Evolutionary conservation across 2,113 vertebrate species (phyloP).

Genomic region (Tursiops truncatus): DNA sequence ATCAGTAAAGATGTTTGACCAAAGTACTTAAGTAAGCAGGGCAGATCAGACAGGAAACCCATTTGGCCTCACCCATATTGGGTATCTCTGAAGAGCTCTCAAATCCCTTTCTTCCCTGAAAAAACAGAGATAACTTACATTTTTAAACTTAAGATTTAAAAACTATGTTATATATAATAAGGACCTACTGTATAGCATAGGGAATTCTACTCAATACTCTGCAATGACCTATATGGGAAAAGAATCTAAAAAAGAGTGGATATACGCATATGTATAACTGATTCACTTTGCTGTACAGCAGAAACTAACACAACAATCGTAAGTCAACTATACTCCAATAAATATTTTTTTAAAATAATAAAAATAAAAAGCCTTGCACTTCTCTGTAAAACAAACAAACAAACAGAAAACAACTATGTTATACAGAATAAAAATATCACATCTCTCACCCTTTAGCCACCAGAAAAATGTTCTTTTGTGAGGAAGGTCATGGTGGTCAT

Average conservation of each 20-base stretch:
- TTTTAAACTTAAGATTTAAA: not conserved
- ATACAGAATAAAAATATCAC: not conserved
- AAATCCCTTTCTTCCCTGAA: not conserved
- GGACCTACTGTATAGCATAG: not conserved
- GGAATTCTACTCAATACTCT: not conserved
- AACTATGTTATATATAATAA: not conserved
- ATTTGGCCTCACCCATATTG: not conserved
- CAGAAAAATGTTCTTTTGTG: not conserved
- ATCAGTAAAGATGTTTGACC: constrained; percentile 39
- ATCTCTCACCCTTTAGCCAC: not conserved
- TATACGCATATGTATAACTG: not conserved
- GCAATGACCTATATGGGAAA: not conserved
- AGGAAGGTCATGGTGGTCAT: not conserved
- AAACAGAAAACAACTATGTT: not conserved
- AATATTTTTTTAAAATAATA: not conserved
- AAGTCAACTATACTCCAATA: not conserved
- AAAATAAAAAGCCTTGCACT: not conserved
- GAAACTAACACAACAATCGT: not conserved
- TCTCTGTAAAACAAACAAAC: not conserved
- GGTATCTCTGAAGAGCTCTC: not conserved
- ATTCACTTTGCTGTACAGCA: not conserved
- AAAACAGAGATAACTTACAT: not conserved
- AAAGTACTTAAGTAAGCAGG: not conserved
- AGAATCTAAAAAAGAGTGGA: not conserved
- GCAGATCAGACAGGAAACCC: constrained; percentile 6